Evolutionary conservation across 1,140 invertebrate species (phyloP), one percentile per base, ranked within the genome.

Genomic region (Monochamus saltuarius): DNA sequence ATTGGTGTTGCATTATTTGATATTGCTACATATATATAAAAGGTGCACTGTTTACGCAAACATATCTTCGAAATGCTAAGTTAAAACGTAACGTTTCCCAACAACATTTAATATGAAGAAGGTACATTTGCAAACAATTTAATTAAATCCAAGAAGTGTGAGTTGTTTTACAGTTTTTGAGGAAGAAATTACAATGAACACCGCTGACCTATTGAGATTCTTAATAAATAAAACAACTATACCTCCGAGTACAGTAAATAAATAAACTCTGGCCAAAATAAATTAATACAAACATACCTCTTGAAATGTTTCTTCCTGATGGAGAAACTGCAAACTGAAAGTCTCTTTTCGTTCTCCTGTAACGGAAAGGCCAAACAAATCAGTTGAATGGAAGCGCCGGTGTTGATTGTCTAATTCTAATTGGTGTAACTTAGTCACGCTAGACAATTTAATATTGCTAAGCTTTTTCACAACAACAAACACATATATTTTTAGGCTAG

Each of bases 351-450:
- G 2, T 29, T 29, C 22, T 6, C 22, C 22, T 29, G 22, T 29
- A 29, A 29, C 22, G 22, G 22, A 29, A 29, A 29, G 6, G 22
- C 22, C 22, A 29, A 29, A 29, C 22, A 29, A 29, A 37, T 35
- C 4, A 4, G 37, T 36, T 29, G 22, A 39, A 50, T 68, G 67
- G 67, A 68, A 68, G 62, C 62, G 66, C 67, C 54, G 58, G 61
- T 62, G 46, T 64, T 68, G 67, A 68, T 68, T 68, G 67, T 68
- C 67, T 68, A 65, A 59, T 43, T 37, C 64, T 65, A 62, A 58
- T 61, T 54, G 56, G 57, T 57, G 56, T 62, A 62, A 57, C 61
- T 43, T 68, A 66, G 64, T 68, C 64, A 58, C 63, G 62, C 65
- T 22, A 54, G 19, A 54, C 19, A 42, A 13, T 11, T 47, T 60